phyloP scores from a whole-genome alignment of 2,797 vertebrate species.

The Alectoris magna region DNA sequence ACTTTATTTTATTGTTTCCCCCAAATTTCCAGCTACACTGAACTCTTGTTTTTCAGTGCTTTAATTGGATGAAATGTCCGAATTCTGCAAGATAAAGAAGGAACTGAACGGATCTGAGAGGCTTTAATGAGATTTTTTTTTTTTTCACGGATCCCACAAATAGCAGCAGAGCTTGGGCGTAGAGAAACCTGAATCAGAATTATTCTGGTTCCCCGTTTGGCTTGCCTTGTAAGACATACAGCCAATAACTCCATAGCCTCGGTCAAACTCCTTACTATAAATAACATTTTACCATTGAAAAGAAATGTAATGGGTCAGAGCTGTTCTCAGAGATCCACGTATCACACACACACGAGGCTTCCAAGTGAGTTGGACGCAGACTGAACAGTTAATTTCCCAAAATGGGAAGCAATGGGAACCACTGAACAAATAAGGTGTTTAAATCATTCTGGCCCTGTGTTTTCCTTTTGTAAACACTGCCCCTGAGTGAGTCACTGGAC shows the following conservation, averaged over 20 bases:
- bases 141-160: neutral
- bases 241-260: neutral
- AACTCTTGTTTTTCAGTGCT: neutral
- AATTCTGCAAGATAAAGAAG: neutral
- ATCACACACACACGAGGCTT: neutral
- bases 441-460: neutral
- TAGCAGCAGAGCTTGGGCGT: neutral
- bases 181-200: neutral
- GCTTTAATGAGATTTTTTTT: neutral
- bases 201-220: constrained; percentile 20
- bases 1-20: no score
- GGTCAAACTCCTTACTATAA: constrained; percentile 34
- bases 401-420: neutral
- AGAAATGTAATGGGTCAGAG: constrained; percentile 29
- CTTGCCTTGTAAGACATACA: constrained; percentile 13
- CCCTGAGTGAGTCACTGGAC: neutral
- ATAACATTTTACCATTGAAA: constrained; percentile 11
- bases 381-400: neutral
- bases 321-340: neutral
- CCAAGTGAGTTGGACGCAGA: fast-evolving
- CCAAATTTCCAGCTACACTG: neutral
- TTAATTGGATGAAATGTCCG: neutral
- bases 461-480: neutral
- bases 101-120: neutral
- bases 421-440: neutral